These are phyloP conservation scores for Gryllus bimaculatus DNA, from an alignment of 1,140 invertebrate genomes.

Conservation along the genomic window DNA sequence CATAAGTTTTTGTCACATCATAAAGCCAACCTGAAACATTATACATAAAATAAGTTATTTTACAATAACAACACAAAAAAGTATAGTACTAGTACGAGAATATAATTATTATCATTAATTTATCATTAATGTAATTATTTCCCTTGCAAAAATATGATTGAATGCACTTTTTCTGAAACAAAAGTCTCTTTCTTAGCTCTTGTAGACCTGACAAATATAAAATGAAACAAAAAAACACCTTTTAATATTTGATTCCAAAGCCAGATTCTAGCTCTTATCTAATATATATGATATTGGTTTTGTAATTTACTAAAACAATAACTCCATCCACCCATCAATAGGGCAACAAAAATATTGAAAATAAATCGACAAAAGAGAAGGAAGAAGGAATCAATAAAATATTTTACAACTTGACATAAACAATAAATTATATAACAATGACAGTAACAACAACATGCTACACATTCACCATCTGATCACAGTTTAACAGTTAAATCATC, in stretches of 20 bases:
- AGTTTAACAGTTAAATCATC: neutral
- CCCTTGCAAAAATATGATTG: too few relatives aligned
- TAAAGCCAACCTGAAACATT: conserved; percentile 49
- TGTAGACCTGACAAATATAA: too few relatives aligned
- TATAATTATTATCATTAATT: too few relatives aligned
- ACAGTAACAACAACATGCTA: neutral
- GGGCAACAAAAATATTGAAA: neutral
- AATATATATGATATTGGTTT: too few relatives aligned
- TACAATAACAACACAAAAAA: neutral
- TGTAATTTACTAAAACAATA: too few relatives aligned
- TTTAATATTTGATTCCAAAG: too few relatives aligned
- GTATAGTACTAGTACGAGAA: too few relatives aligned
- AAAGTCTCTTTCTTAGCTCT: too few relatives aligned
- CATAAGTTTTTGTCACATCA: conserved; percentile 59
- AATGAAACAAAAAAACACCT: too few relatives aligned
- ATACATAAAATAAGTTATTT: conserved; percentile 1
- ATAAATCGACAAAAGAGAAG: neutral
- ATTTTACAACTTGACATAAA: neutral
- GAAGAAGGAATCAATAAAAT: neutral
- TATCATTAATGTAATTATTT: too few relatives aligned
- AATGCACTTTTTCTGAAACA: too few relatives aligned
- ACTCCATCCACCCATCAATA: neutral
- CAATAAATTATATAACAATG: neutral
- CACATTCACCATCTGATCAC: neutral
- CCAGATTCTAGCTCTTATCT: too few relatives aligned